These are phyloP conservation scores for Pelochelys cantorii DNA, from an alignment of 2,797 vertebrate species.

Conservation along the genomic window DNA sequence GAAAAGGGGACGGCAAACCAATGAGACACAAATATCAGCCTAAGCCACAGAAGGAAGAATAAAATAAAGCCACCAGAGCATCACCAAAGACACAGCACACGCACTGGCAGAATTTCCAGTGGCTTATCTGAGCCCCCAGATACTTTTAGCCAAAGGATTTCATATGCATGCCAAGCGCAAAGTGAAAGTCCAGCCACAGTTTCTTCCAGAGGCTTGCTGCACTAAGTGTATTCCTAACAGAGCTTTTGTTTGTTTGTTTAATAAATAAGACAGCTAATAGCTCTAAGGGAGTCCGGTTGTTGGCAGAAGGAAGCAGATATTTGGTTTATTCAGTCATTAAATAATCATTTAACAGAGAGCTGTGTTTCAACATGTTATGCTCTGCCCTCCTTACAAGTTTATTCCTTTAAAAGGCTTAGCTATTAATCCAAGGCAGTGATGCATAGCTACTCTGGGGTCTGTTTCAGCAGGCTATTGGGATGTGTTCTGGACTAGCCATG, in stretches of 20 bases:
- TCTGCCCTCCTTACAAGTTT: accelerated
- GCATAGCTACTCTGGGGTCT: neutral
- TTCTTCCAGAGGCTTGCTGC: slow-evolving; percentile 12
- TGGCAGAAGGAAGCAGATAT: slow-evolving; percentile 33
- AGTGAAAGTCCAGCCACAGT: slow-evolving; percentile 24
- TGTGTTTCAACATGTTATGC: accelerated
- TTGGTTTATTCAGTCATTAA: slow-evolving; percentile 29
- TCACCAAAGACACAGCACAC: neutral
- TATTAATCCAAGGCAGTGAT: neutral
- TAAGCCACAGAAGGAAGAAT: neutral
- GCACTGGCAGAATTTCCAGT: too few relatives aligned
- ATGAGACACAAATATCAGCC: accelerated
- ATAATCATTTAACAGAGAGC: slow-evolving; percentile 4
- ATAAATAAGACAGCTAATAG: slow-evolving; percentile 22
- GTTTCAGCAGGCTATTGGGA: neutral
- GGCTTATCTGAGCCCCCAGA: neutral
- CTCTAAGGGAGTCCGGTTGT: slow-evolving; percentile 40
- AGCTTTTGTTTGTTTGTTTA: neutral
- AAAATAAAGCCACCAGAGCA: neutral
- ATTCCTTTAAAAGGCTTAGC: neutral
- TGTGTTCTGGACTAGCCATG: neutral
- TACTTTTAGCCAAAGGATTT: slow-evolving; percentile 38
- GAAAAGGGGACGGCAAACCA: neutral
- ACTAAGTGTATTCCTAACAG: slow-evolving; percentile 26
- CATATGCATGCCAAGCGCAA: slow-evolving; percentile 43